Conservation (phyloP, 2,888 invertebrate species). For the Polietes domitor region DNA sequence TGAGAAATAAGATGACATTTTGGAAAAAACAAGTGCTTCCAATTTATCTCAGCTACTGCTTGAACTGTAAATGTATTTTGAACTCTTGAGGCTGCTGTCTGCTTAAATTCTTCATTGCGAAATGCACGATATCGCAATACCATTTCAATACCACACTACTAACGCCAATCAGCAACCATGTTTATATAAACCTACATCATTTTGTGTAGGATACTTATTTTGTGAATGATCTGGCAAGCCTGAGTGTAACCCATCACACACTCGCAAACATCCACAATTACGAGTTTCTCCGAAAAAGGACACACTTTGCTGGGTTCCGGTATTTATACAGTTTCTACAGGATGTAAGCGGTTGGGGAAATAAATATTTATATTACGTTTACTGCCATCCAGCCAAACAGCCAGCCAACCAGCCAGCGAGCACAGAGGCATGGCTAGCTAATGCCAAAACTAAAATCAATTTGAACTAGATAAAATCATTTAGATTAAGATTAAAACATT, state of each 20-base stretch:
- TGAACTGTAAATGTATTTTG: too few species aligned
- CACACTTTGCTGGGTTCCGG: conserved; percentile 38
- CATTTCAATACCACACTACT: too few species aligned
- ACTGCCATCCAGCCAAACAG: conserved; percentile 54
- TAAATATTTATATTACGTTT: conserved; percentile 68
- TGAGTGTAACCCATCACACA: neutral
- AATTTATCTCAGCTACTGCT: too few species aligned
- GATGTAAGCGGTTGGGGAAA: conserved; percentile 60
- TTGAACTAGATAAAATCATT: conserved; percentile 71
- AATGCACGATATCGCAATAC: too few species aligned
- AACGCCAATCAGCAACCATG: too few species aligned
- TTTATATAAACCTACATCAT: too few species aligned
- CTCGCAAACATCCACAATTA: neutral
- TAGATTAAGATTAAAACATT: conserved; percentile 70
- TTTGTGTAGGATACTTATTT: too few species aligned
- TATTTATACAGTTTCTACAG: conserved; percentile 56
- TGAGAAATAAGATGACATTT: too few species aligned
- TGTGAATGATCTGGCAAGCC: neutral
- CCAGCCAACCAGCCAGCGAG: too few species aligned
- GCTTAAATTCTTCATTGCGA: too few species aligned
- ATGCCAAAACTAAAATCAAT: conserved; percentile 71
- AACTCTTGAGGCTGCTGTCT: too few species aligned
- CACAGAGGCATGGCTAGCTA: conserved; percentile 58
- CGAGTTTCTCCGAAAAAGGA: conserved; percentile 19
- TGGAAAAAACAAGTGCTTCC: too few species aligned